phyloP scores from a whole-genome alignment of 2,888 invertebrate species.

The Hypolimnas misippus region DNA sequence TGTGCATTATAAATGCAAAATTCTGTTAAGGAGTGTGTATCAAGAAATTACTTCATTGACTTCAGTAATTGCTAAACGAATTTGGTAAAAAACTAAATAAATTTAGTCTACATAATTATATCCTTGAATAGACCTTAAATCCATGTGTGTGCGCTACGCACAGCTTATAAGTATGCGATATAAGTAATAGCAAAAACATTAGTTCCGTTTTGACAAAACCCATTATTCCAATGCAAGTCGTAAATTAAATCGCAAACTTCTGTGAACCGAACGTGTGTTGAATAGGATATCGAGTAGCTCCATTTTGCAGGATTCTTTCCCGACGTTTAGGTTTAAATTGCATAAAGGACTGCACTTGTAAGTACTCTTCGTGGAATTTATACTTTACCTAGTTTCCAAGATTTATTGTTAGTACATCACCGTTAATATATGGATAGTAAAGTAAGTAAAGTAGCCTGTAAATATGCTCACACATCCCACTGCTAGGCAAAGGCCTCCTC shows the following conservation, averaged over 20 bases:
- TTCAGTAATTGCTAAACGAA: too few species aligned
- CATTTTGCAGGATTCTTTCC: constrained; percentile 2
- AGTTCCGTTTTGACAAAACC: constrained; percentile 20
- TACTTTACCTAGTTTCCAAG: background rate
- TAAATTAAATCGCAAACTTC: constrained; percentile 14
- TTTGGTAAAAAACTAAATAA: too few species aligned
- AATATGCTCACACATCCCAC: too few species aligned
- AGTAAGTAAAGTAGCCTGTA: too few species aligned
- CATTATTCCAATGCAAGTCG: constrained; percentile 13
- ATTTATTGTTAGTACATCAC: background rate
- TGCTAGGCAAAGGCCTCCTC: too few species aligned
- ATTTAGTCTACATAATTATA: too few species aligned
- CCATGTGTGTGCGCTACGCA: too few species aligned
- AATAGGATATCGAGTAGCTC: constrained; percentile 1
- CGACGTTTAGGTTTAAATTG: background rate
- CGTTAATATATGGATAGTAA: too few species aligned
- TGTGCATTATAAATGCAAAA: too few species aligned
- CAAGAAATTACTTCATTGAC: too few species aligned
- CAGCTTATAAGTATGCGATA: background rate
- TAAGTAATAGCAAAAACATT: background rate
- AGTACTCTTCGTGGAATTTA: background rate
- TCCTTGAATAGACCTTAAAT: too few species aligned
- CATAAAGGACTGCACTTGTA: background rate
- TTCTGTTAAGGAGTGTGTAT: too few species aligned
- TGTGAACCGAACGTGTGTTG: constrained; percentile 12